Base-by-base conservation (phyloP, 2,888 invertebrate species). In the Hoplodrina blanda region DNA sequence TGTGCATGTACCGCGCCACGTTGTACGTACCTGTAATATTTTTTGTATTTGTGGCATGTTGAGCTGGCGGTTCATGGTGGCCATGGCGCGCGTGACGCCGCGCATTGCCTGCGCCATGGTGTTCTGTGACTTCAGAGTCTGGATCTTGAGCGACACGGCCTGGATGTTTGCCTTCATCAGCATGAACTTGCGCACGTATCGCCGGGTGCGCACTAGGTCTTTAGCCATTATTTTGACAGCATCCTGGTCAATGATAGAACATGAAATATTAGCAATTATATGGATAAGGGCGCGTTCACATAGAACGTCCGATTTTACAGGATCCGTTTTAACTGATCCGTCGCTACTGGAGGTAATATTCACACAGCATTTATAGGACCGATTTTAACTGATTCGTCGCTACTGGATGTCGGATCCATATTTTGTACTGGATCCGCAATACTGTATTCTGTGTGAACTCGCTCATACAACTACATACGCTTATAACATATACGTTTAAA, bases 161-260 rank as follows among this genome's bases (percentile, higher is more conserved):
- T 99, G 99, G 87, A 99, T 99, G 93, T 99, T 99, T 1, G 99
- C 99, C 91, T 98, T 98, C 99, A 99, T 99, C 82, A 99, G 93
- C 97, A 99, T 99, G 92, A 99, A 99, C 94, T 99, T 99, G 93
- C 99, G 99, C 62, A 98, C 98, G 89, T 99, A 99, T 61, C 98
- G 97, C 74, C 99, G 97, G 1, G 99, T 99, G 82, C 99, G 97
- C 8, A 99, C 99, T 82, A 99, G 96, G 95, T 99, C 99, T 92
- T 99, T 99, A 0, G 99, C 99, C 99, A 99, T 99, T 84, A 99
- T 99, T 96, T 99, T 99, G 0, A 99, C 99, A 17, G 99, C 99
- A 96, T 99, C 99, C 99, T 99, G 90, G 5, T n/a, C 7, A 59
- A 2, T 15, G 6, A 20, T 1, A 63, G 5, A 46, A 60, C 8